These are phyloP conservation scores for Atrina japonica DNA, from an alignment of 2,888 invertebrate genomes.

Conservation along the genomic window DNA sequence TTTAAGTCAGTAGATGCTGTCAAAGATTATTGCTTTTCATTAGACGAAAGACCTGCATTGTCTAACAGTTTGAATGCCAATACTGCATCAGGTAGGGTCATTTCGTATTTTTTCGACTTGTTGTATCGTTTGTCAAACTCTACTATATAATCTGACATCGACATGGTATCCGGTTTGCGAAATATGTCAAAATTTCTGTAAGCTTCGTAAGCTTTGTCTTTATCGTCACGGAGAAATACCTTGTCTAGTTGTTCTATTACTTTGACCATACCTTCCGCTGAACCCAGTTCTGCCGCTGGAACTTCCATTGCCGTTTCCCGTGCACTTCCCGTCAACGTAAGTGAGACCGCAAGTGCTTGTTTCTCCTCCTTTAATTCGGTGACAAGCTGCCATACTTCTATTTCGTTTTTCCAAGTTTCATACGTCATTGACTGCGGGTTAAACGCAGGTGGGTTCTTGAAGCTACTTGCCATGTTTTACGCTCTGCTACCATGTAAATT, in stretches of 20 bases:
- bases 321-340: constrained; percentile 16
- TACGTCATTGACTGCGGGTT: constrained; percentile 11
- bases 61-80: constrained; percentile 26
- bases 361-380: constrained; percentile 19
- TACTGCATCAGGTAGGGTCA: constrained; percentile 26
- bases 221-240: constrained; percentile 4
- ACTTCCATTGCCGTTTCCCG: constrained; percentile 12
- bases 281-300: constrained; percentile 14
- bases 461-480: neutral
- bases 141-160: constrained; percentile 25
- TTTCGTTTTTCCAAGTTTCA: constrained; percentile 28
- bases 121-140: constrained; percentile 30
- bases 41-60: constrained; percentile 21
- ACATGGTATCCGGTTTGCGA: constrained; percentile 16
- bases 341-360: constrained; percentile 25
- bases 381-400: constrained; percentile 8
- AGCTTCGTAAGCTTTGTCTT: constrained; percentile 1
- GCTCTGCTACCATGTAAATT: constrained; percentile 14
- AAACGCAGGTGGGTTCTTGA: neutral
- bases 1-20: constrained; percentile 30
- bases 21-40: constrained; percentile 25
- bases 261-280: constrained; percentile 11
- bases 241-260: constrained; percentile 14
- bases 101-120: constrained; percentile 28
- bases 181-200: too few relatives aligned